Evolutionary conservation across 2,888 invertebrate genomes (phyloP), one percentile per base, ranked within the genome.

Genomic region (Celastrina argiolus): DNA sequence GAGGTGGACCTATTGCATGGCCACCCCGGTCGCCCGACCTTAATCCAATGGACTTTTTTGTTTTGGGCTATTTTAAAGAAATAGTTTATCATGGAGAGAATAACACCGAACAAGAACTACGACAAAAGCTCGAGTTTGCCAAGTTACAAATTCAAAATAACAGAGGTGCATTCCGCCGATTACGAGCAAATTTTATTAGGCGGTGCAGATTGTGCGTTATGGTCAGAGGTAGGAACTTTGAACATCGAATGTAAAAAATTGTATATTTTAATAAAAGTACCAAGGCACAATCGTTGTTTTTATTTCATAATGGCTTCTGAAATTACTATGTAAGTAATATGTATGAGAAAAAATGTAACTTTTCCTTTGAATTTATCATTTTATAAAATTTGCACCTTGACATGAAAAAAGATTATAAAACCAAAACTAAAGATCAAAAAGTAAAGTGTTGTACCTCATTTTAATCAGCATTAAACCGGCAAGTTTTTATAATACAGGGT

Each of bases 91-190:
- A 63, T 39, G 26, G 7, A 63, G 63, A 41, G 39, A 63, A 63
- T 14, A n/a, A n/a, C n/a, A n/a, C n/a, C n/a, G n/a, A n/a, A n/a
- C n/a, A n/a, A n/a, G n/a, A 63, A 63, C 41, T 63, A 63, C 41
- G 63, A 63, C 26, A 63, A 63, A 63, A 63, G 63, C 39, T 63
- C 41, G 63, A 63, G 63, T 26, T 26, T 63, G 63, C 63, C 12
- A 63, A 36, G n/a, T 22, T 63, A 41, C 63, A 63, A 63, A 63
- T 63, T 16, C 16, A 39, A 10, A 63, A 63, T 63, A 63, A 63
- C 63, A 63, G 63, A 63, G 14, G 63, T 26, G 41, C 63, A 22
- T 63, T 63, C 63, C 36, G 61, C 36, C 61, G 61, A 61, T 61
- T 39, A 61, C 61, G 26, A 36, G 61, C 61, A 22, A 61, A 61